Evolutionary conservation across 1,140 invertebrate species (phyloP).

Genomic region (Microplitis mediator): DNA sequence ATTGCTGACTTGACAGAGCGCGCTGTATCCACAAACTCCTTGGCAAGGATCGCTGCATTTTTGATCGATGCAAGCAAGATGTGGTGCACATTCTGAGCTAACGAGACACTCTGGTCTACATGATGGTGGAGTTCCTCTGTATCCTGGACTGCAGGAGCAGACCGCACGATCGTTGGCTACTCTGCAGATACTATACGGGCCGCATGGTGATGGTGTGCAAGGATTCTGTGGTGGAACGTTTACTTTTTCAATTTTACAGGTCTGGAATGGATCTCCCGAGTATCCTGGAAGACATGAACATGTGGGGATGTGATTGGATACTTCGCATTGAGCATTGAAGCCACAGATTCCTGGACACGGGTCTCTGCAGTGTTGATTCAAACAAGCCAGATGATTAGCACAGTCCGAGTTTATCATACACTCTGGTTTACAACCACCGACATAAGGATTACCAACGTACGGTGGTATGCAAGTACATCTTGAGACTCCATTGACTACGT

Average conservation of each 20-base stretch:
- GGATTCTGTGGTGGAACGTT: constrained; percentile 66
- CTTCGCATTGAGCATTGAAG: constrained; percentile 75
- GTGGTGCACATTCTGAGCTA: constrained; percentile 75
- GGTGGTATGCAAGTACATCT: constrained; percentile 83
- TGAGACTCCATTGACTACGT: constrained; percentile 69
- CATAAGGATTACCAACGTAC: constrained; percentile 82
- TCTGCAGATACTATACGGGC: constrained; percentile 79
- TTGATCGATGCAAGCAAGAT: constrained; percentile 78
- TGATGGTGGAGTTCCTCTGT: constrained; percentile 75
- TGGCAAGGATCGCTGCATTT: constrained; percentile 84
- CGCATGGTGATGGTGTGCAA: constrained; percentile 81
- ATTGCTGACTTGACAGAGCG: constrained; percentile 78
- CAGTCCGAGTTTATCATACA: constrained; percentile 82
- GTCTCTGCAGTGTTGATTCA: constrained; percentile 83
- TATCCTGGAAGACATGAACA: constrained; percentile 78
- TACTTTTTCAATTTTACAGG: constrained; percentile 68
- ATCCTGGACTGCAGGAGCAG: constrained; percentile 79
- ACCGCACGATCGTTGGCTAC: constrained; percentile 73
- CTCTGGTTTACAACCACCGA: constrained; percentile 78
- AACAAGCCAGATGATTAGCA: constrained; percentile 76
- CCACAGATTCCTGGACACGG: constrained; percentile 87
- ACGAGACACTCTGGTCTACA: constrained; percentile 82
- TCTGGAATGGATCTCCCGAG: constrained; percentile 81
- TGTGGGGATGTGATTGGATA: constrained; percentile 80
- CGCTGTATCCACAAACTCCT: constrained; percentile 78